Evolutionary conservation across 2,113 vertebrate genomes (phyloP).

Genomic region (Okapia johnstoni): DNA sequence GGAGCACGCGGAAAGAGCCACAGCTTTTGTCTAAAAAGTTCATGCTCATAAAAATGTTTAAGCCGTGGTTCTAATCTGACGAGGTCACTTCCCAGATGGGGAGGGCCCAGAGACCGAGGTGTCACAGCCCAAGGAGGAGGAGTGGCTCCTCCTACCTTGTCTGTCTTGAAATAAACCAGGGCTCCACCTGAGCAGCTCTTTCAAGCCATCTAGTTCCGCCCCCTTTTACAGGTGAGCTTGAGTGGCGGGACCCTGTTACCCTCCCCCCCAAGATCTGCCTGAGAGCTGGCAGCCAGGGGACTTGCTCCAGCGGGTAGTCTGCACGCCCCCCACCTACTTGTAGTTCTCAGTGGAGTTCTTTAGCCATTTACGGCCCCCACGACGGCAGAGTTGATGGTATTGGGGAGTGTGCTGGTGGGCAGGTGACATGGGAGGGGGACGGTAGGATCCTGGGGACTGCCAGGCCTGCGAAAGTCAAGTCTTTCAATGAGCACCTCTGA

Average conservation of each 20-base stretch:
- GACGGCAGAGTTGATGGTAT: background rate
- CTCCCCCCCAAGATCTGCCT: background rate
- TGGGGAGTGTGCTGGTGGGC: background rate
- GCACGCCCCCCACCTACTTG: background rate
- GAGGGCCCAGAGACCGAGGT: background rate
- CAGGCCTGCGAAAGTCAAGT: background rate
- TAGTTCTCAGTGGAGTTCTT: background rate
- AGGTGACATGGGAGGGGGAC: background rate
- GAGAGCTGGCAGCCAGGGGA: rapidly evolving
- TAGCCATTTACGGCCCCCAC: background rate
- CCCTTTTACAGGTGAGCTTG: background rate
- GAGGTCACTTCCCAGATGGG: background rate
- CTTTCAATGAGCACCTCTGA: background rate
- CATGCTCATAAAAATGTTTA: background rate
- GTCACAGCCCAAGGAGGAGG: background rate
- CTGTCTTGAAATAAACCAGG: background rate
- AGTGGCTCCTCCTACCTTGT: background rate
- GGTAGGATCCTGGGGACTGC: background rate
- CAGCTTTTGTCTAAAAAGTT: background rate
- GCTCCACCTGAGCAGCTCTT: background rate
- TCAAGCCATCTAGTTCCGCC: background rate
- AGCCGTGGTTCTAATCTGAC: background rate
- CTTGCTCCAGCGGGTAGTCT: background rate
- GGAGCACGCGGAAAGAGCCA: background rate
- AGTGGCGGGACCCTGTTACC: background rate